These are phyloP conservation scores for Phalacrocorax brasilianus DNA, from an alignment of 2,113 vertebrate genomes.

Conservation along the genomic window DNA sequence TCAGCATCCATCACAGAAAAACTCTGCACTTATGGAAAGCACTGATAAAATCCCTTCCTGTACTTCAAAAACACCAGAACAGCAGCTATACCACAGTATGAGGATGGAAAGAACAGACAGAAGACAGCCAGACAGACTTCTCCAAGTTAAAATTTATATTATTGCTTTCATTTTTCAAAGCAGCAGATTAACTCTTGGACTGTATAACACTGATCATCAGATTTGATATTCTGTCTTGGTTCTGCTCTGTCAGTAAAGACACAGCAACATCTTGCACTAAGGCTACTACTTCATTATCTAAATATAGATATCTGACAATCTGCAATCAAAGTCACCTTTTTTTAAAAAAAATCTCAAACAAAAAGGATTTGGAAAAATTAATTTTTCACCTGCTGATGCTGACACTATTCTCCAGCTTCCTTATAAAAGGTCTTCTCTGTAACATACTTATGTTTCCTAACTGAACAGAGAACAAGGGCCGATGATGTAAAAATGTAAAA, in stretches of 20 bases:
- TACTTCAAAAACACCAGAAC: conserved; percentile 22
- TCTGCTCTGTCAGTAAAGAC: background rate
- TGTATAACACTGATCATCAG: background rate
- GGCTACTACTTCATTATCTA: background rate
- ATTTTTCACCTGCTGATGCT: background rate
- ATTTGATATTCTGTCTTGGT: background rate
- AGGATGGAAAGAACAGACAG: background rate
- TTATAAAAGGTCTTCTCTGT: background rate
- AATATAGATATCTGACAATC: background rate
- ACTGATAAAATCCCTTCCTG: conserved; percentile 64
- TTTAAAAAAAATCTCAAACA: background rate
- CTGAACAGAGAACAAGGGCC: background rate
- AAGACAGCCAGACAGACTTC: background rate
- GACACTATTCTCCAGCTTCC: background rate
- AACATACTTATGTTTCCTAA: background rate
- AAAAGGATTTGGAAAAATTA: background rate
- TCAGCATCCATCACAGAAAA: conserved; percentile 51
- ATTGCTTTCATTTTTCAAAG: background rate
- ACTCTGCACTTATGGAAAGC: conserved; percentile 21
- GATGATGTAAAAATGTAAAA: background rate
- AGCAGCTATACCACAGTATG: background rate
- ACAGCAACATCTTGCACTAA: background rate
- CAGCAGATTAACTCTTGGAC: background rate
- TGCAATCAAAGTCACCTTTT: background rate
- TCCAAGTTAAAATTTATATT: background rate